Conservation (phyloP, 2,888 invertebrate species). For the Habrosyne pyritoides region DNA sequence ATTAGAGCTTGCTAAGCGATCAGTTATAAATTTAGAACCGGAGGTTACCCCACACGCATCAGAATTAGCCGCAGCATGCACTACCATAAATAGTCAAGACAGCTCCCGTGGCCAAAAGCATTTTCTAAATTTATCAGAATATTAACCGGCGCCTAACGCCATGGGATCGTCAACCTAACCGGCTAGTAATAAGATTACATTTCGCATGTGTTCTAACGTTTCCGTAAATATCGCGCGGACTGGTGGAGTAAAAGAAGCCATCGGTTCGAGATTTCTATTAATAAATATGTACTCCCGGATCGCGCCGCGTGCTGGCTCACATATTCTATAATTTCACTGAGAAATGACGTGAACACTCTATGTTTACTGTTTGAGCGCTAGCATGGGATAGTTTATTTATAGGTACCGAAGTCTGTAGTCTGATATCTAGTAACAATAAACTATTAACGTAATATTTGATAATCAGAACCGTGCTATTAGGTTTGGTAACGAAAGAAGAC, state of each 20-base stretch:
- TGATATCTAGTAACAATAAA: neutral
- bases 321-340: constrained; percentile 30
- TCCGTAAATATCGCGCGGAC: constrained; percentile 53
- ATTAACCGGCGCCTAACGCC: constrained; percentile 37
- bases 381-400: constrained; percentile 14
- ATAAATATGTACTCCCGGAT: constrained; percentile 56
- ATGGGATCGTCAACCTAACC: constrained; percentile 37
- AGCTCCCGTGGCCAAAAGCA: constrained; percentile 64
- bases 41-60: constrained; percentile 62
- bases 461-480: constrained; percentile 10
- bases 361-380: constrained; percentile 31
- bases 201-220: constrained; percentile 42
- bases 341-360: constrained; percentile 26
- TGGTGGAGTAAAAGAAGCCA: constrained; percentile 47
- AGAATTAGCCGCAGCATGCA: constrained; percentile 60
- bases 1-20: constrained; percentile 10
- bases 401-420: neutral
- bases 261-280: constrained; percentile 45
- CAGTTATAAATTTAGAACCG: constrained; percentile 49
- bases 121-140: constrained; percentile 73
- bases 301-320: constrained; percentile 26
- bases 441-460: constrained; percentile 15
- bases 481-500: neutral
- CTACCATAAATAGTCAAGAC: constrained; percentile 81
- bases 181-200: constrained; percentile 34